Evolutionary conservation across 2,113 vertebrate species (phyloP), one percentile per base, ranked within the genome.

Genomic region (Osmerus eperlanus): DNA sequence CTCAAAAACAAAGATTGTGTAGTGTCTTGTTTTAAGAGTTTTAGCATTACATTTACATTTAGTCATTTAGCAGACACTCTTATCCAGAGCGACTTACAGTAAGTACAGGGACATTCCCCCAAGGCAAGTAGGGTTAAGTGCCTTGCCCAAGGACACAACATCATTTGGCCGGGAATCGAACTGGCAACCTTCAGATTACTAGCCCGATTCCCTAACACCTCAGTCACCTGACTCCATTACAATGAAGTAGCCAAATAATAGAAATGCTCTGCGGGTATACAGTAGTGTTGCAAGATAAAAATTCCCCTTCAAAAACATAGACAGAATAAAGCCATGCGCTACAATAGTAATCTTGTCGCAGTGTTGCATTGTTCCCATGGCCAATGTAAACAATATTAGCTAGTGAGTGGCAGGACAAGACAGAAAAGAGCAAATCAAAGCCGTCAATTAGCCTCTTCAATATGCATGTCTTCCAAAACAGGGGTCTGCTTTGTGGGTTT

Each of bases 371-470:
- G 9, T 11, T 11, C 9, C 4, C 11, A n/a, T 65, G 9, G 13
- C 18, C 41, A 65, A n/a, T 21, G 36, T 23, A 13, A 51, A 65
- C 64, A 65, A 36, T 79, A 74, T 82, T 68, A 78, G 72, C 76
- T 77, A 78, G 75, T 66, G 41, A 55, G 73, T 76, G 76, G 77
- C 23, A 61, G 78, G 78, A 81, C 80, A 67, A 83, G 84, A 86
- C 77, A 67, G 3, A 67, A 61, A 68, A 2, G 78, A 84, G 73
- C 63, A 83, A 86, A 78, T 74, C 64, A 72, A 78, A 81, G 76
- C 83, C 80, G 85, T 70, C 74, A 83, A 81, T 85, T 84, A 83
- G 75, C 54, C 76, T 76, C 80, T 88, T 83, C 88, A 88, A 86
- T 81, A 82, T 73, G 76, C 73, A 79, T 55, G 73, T 80, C 73